phyloP scores from a whole-genome alignment of 1,140 invertebrate genomes.

The Atta cephalotes region DNA sequence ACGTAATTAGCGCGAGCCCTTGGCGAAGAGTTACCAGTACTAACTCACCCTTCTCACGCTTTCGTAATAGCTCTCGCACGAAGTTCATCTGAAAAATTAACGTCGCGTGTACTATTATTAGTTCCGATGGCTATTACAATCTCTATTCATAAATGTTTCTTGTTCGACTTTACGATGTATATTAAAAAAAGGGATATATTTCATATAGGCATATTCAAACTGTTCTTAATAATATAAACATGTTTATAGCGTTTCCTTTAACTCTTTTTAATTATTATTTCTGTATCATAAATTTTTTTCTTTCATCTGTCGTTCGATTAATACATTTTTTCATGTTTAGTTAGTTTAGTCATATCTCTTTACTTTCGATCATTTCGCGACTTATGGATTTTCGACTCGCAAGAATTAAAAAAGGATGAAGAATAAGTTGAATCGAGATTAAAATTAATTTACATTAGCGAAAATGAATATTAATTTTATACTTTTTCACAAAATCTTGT shows the following conservation, averaged over 20 bases:
- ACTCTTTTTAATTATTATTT: not conserved
- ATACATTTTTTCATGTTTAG: not conserved
- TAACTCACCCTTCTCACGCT: slow-evolving; percentile 76
- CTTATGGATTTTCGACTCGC: too few relatives aligned
- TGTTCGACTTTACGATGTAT: slow-evolving; percentile 39
- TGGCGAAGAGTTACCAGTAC: slow-evolving; percentile 70
- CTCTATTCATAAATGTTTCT: slow-evolving; percentile 61
- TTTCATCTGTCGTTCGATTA: not conserved
- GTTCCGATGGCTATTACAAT: slow-evolving; percentile 66
- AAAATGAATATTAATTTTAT: too few relatives aligned
- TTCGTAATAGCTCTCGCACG: slow-evolving; percentile 75
- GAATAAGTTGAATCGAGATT: too few relatives aligned
- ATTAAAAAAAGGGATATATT: slow-evolving; percentile 3
- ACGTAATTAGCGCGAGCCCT: slow-evolving; percentile 81
- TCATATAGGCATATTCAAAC: not conserved
- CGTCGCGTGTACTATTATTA: slow-evolving; percentile 76
- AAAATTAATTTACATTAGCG: too few relatives aligned
- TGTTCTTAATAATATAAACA: not conserved
- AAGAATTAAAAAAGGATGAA: too few relatives aligned
- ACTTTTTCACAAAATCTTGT: too few relatives aligned
- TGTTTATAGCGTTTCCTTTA: not conserved
- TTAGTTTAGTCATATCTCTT: too few relatives aligned
- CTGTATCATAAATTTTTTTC: not conserved
- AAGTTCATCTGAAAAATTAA: slow-evolving; percentile 72
- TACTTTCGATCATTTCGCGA: too few relatives aligned